A percentile compares a stretch with the other conserved stretches of the same genome.
These are phyloP conservation scores for Hirtodrosophila alboralis DNA, from an alignment of 2,888 invertebrate species.

Conservation along the genomic window DNA sequence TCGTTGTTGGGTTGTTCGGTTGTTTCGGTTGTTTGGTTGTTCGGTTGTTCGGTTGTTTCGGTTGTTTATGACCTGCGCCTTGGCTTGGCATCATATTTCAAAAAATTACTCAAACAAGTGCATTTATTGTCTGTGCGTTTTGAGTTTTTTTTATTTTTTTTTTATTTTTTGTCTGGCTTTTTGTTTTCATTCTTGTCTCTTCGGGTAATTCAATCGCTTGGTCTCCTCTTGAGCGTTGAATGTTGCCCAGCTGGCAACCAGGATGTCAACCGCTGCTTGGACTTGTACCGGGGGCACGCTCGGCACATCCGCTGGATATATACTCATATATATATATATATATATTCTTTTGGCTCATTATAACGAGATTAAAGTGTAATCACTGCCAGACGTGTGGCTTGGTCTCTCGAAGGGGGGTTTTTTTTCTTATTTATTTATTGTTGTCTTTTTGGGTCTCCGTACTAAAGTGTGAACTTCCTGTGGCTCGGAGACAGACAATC, in stretches of 20 bases:
- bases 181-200: slow-evolving; percentile 6
- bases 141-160: slow-evolving; percentile 30
- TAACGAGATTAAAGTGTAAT: slow-evolving; percentile 74
- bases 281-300: slow-evolving; percentile 51
- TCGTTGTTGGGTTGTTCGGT: slow-evolving; percentile 25
- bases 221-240: slow-evolving; percentile 49
- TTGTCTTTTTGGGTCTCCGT: slow-evolving; percentile 34
- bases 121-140: slow-evolving; percentile 59
- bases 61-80: slow-evolving; percentile 77
- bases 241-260: slow-evolving; percentile 66
- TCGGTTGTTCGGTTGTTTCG: slow-evolving; percentile 21
- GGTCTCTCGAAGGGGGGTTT: slow-evolving; percentile 5
- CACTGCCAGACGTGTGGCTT: slow-evolving; percentile 64
- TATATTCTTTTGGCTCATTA: slow-evolving; percentile 66
- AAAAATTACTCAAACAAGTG: slow-evolving; percentile 69
- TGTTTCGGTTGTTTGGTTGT: slow-evolving; percentile 20
- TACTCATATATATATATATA: no score
- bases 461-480: slow-evolving; percentile 74
- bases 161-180: slow-evolving; percentile 11
- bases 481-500: slow-evolving; percentile 23
- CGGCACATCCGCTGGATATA: slow-evolving; percentile 66
- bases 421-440: slow-evolving; percentile 21
- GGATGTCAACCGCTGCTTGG: slow-evolving; percentile 74
- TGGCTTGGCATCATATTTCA: slow-evolving; percentile 72
- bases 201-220: slow-evolving; percentile 66